Evolutionary conservation across 1,140 invertebrate genomes (phyloP).

Genomic region (Luehdorfia chinensis): DNA sequence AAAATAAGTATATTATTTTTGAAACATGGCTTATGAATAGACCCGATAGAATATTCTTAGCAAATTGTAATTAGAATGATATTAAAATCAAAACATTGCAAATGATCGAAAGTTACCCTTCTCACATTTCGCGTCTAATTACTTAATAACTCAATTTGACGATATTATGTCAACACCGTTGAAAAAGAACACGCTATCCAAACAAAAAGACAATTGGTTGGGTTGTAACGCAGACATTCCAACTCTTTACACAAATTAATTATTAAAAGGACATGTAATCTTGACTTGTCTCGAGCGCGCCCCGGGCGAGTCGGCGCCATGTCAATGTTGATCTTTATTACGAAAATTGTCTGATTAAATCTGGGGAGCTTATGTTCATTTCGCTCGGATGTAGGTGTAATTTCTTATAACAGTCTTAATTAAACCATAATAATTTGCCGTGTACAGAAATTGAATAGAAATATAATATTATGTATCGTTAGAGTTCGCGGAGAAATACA

Average conservation of each 20-base stretch:
- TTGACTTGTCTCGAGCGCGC: constrained; percentile 37
- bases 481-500: too few relatives aligned
- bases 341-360: constrained; percentile 59
- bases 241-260: constrained; percentile 71
- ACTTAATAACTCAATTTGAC: too few relatives aligned
- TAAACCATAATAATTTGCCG: constrained; percentile 45
- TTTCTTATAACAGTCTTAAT: constrained; percentile 50
- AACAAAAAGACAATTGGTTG: constrained; percentile 51
- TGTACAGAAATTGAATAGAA: constrained; percentile 1
- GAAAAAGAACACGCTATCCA: constrained; percentile 25
- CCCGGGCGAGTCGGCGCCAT: constrained; percentile 20
- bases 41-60: too few relatives aligned
- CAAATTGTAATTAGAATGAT: too few relatives aligned
- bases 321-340: constrained; percentile 58
- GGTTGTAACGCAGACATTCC: constrained; percentile 30
- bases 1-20: too few relatives aligned
- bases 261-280: constrained; percentile 62
- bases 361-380: constrained; percentile 37
- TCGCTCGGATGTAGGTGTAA: constrained; percentile 38
- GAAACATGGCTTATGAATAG: too few relatives aligned
- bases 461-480: too few relatives aligned
- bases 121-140: too few relatives aligned
- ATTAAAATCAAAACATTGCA: too few relatives aligned
- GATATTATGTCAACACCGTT: too few relatives aligned
- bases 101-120: too few relatives aligned